phyloP scores from a whole-genome alignment of 2,888 invertebrate genomes.

The Euproctis similis region DNA sequence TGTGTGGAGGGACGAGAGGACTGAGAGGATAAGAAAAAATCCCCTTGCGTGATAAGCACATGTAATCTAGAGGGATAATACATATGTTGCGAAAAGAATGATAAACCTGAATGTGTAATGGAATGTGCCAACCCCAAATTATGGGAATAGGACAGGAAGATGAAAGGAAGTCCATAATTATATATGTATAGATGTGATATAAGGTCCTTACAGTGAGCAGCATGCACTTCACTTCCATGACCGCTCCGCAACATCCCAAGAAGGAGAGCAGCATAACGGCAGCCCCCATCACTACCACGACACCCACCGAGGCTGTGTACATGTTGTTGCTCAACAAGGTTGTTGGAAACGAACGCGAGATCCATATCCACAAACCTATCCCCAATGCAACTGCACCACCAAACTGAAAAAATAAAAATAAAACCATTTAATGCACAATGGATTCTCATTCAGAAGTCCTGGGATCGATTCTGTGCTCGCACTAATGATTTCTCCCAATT shows the following conservation, averaged over 20 bases:
- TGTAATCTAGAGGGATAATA: too few relatives aligned
- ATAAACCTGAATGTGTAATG: too few relatives aligned
- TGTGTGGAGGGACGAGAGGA: too few relatives aligned
- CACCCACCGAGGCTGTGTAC: slow-evolving; percentile 89
- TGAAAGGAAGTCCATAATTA: not conserved
- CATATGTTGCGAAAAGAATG: too few relatives aligned
- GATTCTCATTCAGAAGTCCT: too few relatives aligned
- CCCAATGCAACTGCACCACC: slow-evolving; percentile 85
- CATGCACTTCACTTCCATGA: slow-evolving; percentile 95
- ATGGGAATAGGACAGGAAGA: too few relatives aligned
- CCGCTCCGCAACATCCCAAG: slow-evolving; percentile 95
- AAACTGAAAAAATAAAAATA: slow-evolving; percentile 80
- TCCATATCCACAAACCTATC: slow-evolving; percentile 89
- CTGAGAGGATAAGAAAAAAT: too few relatives aligned
- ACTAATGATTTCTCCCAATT: too few relatives aligned
- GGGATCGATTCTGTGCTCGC: too few relatives aligned
- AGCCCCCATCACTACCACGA: slow-evolving; percentile 88
- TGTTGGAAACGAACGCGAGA: slow-evolving; percentile 88
- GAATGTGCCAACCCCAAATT: too few relatives aligned
- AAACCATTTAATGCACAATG: too few relatives aligned
- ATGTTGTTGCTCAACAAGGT: slow-evolving; percentile 90
- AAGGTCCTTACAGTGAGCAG: slow-evolving; percentile 89
- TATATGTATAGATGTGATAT: not conserved
- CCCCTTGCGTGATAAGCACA: too few relatives aligned
- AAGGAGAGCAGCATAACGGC: slow-evolving; percentile 89